Evolutionary conservation across 1,140 invertebrate species (phyloP).

Genomic region (Eueides isabella): DNA sequence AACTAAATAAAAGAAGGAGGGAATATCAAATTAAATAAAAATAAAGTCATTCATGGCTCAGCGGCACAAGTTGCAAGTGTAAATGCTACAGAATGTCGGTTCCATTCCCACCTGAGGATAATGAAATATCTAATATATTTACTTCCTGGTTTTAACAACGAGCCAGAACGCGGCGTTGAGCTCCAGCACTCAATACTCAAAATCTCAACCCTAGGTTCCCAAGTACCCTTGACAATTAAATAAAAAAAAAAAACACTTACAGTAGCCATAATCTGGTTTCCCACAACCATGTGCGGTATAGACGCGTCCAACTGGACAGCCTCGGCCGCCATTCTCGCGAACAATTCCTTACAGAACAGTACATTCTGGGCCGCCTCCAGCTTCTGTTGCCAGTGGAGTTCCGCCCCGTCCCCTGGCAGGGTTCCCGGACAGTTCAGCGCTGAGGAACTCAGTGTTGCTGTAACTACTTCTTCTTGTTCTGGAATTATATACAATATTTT

Average conservation of each 20-base stretch:
- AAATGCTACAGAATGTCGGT: no score
- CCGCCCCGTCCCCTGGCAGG: slow-evolving; percentile 86
- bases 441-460: slow-evolving; percentile 88
- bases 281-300: slow-evolving; percentile 98
- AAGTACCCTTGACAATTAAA: no score
- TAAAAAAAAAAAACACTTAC: slow-evolving; percentile 78
- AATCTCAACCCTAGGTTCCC: no score
- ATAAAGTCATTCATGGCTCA: no score
- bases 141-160: no score
- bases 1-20: no score
- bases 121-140: no score
- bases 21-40: no score
- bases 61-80: no score
- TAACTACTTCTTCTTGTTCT: slow-evolving; percentile 93
- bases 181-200: no score
- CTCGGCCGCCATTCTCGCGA: slow-evolving; percentile 96
- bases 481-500: slow-evolving; percentile 13
- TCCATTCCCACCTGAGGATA: no score
- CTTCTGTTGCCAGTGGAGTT: slow-evolving; percentile 96
- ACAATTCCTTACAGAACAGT: slow-evolving; percentile 98
- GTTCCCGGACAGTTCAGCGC: slow-evolving; percentile 85
- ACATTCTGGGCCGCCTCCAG: slow-evolving; percentile 98
- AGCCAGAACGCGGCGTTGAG: no score
- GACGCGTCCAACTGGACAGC: slow-evolving; percentile 95
- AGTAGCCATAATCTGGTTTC: slow-evolving; percentile 98